phyloP scores from a whole-genome alignment of 2,888 invertebrate species.

The Leucania comma region DNA sequence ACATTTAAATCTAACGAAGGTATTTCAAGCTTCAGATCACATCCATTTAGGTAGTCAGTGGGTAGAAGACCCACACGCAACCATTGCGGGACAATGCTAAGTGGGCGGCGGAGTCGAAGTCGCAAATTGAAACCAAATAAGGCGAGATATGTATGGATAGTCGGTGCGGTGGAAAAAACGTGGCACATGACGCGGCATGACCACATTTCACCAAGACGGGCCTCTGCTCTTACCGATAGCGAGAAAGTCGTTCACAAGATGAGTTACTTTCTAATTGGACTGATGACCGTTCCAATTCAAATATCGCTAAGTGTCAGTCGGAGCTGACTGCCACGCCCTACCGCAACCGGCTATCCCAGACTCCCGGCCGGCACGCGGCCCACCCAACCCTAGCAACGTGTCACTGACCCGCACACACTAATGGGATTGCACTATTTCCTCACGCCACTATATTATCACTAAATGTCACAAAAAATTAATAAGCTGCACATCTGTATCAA shows the following conservation, averaged over 20 bases:
- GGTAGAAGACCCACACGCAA: slow-evolving; percentile 81
- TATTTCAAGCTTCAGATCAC: slow-evolving; percentile 46
- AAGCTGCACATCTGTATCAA: slow-evolving; percentile 73
- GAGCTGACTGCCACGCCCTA: slow-evolving; percentile 88
- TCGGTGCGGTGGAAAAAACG: slow-evolving; percentile 77
- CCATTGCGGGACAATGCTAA: slow-evolving; percentile 71
- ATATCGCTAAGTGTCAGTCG: slow-evolving; percentile 50
- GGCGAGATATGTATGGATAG: slow-evolving; percentile 75
- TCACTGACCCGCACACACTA: slow-evolving; percentile 87
- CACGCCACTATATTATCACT: slow-evolving; percentile 74
- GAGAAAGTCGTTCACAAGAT: slow-evolving; percentile 78
- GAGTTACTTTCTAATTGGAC: slow-evolving; percentile 77
- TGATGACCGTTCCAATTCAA: slow-evolving; percentile 62
- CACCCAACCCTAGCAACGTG: slow-evolving; percentile 78
- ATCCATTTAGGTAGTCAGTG: slow-evolving; percentile 74
- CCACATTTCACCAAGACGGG: slow-evolving; percentile 72
- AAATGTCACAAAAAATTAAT: slow-evolving; percentile 73
- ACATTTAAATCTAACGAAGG: slow-evolving; percentile 17
- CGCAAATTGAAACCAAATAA: slow-evolving; percentile 84
- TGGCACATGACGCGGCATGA: slow-evolving; percentile 80
- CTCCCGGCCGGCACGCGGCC: slow-evolving; percentile 75
- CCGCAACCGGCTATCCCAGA: slow-evolving; percentile 86
- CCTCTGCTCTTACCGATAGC: slow-evolving; percentile 70
- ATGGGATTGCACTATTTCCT: slow-evolving; percentile 76
- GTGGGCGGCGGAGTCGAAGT: slow-evolving; percentile 82